These are phyloP conservation scores for Ormyrus rosae DNA, from an alignment of 2,888 invertebrate genomes.

Conservation along the genomic window DNA sequence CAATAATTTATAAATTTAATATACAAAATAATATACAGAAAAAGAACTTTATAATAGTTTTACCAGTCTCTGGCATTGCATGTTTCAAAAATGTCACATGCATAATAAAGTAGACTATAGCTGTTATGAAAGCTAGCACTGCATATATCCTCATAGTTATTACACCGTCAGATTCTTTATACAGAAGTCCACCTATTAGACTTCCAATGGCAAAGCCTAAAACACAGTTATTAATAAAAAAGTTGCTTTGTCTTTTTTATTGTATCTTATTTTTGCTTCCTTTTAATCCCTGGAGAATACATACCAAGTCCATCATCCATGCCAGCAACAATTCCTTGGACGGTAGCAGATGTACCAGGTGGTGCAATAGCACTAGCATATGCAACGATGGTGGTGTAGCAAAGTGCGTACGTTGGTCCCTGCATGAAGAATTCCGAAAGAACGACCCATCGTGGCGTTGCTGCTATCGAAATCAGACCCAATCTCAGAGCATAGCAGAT, in stretches of 20 bases:
- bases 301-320: conserved; percentile 90
- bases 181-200: conserved; percentile 84
- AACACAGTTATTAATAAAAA: conserved; percentile 23
- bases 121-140: conserved; percentile 73
- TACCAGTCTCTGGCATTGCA: conserved; percentile 67
- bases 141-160: conserved; percentile 78
- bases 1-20: conserved; percentile 15
- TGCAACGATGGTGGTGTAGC: conserved; percentile 88
- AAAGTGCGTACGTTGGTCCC: conserved; percentile 91
- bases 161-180: conserved; percentile 81
- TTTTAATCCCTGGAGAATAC: conserved; percentile 54
- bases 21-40: conserved; percentile 17
- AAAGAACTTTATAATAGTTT: neutral
- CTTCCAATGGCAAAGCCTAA: conserved; percentile 87
- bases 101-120: conserved; percentile 75
- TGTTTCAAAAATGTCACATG: conserved; percentile 73
- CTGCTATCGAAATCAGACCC: conserved; percentile 84
- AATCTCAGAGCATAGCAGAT: conserved; percentile 86
- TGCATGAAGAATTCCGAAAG: conserved; percentile 88
- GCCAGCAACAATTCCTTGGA: conserved; percentile 91
- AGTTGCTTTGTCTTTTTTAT: neutral
- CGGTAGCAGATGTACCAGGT: conserved; percentile 87
- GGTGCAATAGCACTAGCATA: conserved; percentile 79
- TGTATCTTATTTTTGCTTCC: neutral
- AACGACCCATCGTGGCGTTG: conserved; percentile 89